phyloP scores from a whole-genome alignment of 1,140 invertebrate species.

The Megathymus violae region DNA sequence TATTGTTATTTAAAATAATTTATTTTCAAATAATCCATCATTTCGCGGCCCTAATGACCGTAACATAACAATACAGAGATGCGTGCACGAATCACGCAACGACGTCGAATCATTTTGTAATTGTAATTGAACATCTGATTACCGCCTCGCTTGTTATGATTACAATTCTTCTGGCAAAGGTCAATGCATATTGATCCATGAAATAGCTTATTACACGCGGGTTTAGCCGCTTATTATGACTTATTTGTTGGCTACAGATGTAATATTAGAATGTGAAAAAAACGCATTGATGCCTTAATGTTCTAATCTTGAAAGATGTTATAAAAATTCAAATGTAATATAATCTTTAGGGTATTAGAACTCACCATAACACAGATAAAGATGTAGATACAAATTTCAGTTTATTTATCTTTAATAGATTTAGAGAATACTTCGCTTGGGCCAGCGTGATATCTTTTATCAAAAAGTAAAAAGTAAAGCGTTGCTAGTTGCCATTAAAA shows the following conservation, averaged over 20 bases:
- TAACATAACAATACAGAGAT: slow-evolving; percentile 40
- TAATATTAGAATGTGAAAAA: not conserved
- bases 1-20: too few relatives aligned
- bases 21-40: too few relatives aligned
- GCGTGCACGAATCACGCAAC: slow-evolving; percentile 41
- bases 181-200: slow-evolving; percentile 16
- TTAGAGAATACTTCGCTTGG: too few relatives aligned
- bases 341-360: too few relatives aligned
- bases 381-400: too few relatives aligned
- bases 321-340: too few relatives aligned
- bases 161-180: slow-evolving; percentile 42
- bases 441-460: too few relatives aligned
- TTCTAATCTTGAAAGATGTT: too few relatives aligned
- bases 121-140: slow-evolving; percentile 49
- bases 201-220: slow-evolving; percentile 5
- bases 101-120: slow-evolving; percentile 38
- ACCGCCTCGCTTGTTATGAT: slow-evolving; percentile 40
- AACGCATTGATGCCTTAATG: not conserved
- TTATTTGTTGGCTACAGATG: not conserved
- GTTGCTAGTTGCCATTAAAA: too few relatives aligned
- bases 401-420: too few relatives aligned
- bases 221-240: not conserved
- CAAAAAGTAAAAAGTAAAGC: too few relatives aligned
- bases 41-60: slow-evolving; percentile 40
- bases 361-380: too few relatives aligned